These are phyloP conservation scores for Ips typographus DNA, from an alignment of 1,140 invertebrate species.

Conservation along the genomic window DNA sequence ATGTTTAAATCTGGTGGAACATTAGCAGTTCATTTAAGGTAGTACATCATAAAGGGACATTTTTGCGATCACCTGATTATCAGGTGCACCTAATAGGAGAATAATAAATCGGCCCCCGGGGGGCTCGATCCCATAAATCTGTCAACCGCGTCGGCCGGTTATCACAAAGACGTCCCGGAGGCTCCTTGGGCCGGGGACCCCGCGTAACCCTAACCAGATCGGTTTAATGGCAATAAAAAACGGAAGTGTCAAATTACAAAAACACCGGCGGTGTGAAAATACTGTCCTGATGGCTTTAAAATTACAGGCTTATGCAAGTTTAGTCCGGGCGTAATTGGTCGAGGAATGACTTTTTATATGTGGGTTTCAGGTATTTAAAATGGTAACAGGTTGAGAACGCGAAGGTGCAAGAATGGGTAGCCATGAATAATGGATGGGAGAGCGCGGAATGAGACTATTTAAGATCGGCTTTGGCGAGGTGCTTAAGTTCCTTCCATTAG, in stretches of 20 bases:
- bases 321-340: conserved; percentile 32
- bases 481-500: conserved; percentile 9
- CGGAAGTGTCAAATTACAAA: conserved; percentile 51
- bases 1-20: too few relatives aligned
- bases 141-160: conserved; percentile 14
- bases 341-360: conserved; percentile 23
- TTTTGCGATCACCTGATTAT: too few relatives aligned
- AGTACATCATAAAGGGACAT: too few relatives aligned
- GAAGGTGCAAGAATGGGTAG: conserved; percentile 30
- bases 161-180: conserved; percentile 10
- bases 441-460: conserved; percentile 15
- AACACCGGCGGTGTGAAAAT: conserved; percentile 49
- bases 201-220: conserved; percentile 12
- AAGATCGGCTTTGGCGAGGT: conserved; percentile 18
- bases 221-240: conserved; percentile 50
- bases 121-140: conserved; percentile 17
- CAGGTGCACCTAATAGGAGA: too few relatives aligned
- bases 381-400: conserved; percentile 34
- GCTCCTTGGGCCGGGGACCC: conserved; percentile 15
- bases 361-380: conserved; percentile 31
- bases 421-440: conserved; percentile 29
- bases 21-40: too few relatives aligned
- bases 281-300: conserved; percentile 51
- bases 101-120: background rate
- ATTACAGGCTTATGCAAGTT: conserved; percentile 42